Base-by-base conservation (phyloP, 2,797 vertebrate genomes). In the Sparidentex hasta region DNA sequence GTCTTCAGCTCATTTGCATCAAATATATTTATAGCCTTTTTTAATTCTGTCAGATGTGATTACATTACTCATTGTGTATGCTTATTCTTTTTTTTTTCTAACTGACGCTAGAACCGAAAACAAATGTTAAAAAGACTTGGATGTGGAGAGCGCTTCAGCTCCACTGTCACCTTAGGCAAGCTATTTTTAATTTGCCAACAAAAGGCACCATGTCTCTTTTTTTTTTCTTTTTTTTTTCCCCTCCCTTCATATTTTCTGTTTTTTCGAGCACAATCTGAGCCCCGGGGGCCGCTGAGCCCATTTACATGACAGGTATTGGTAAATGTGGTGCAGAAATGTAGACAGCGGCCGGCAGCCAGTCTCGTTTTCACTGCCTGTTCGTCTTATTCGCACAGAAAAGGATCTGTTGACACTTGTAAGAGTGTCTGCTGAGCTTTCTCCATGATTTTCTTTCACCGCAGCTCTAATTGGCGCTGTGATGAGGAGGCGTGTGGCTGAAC, bases 161-260 rank as follows among this genome's bases (percentile, higher is more conserved):
- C 57, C 84, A 52, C 82, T 86, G 90, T 92, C 90, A 93, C 93
- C 86, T 83, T 41, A 85, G 90, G 88, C 79, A 71, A 84, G 85
- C 82, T 92, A 92, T 93, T 93, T 93, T 90, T 92, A 91, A 92
- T 92, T 92, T 90, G 77, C 77, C 72, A 88, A 92, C 89, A 91
- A 91, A 93, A 87, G 84, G 84, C 76, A 17, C 7, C 63, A 17
- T 52, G 51, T 80, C 65, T 75, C 54, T 71, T 57, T 69, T 38
- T 38, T 38, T 38, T 38, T 8, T 4, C 69, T 57, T 69, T 38
- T 38, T 38, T 38, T 38, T 8, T 4, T 4, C 7, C 23, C 58
- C 14, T 54, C 57, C 25, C 64, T 71, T 85, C 29, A 25, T 65
- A 47, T 78, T 88, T 52, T 85, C 44, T 47, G 62, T 88, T 92